These are phyloP conservation scores for Carabus problematicus DNA, from an alignment of 2,888 invertebrate species.

Conservation along the genomic window DNA sequence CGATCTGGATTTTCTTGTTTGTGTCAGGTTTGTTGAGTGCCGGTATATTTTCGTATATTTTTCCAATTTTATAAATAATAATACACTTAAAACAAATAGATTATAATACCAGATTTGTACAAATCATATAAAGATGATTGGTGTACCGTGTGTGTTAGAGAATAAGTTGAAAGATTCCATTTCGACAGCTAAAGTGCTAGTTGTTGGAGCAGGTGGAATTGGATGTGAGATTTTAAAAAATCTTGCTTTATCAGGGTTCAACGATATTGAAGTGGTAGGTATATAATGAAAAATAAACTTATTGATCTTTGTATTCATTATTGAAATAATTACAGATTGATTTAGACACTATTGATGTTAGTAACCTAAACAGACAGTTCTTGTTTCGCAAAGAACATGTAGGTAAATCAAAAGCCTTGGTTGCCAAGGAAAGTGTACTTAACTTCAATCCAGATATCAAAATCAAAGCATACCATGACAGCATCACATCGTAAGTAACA, in stretches of 20 bases:
- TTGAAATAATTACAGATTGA: slow-evolving; percentile 81
- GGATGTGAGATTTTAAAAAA: slow-evolving; percentile 99
- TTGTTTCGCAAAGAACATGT: slow-evolving; percentile 99
- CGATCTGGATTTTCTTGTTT: background rate
- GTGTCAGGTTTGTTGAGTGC: slow-evolving; percentile 18
- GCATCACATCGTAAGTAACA: slow-evolving; percentile 81
- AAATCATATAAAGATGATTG: slow-evolving; percentile 54
- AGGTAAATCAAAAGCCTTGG: slow-evolving; percentile 93
- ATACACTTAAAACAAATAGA: background rate
- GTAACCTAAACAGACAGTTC: slow-evolving; percentile 98
- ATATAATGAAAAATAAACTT: slow-evolving; percentile 17
- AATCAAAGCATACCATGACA: slow-evolving; percentile 91
- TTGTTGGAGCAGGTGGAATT: slow-evolving; percentile 98
- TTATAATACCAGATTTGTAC: background rate
- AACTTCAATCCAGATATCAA: slow-evolving; percentile 87
- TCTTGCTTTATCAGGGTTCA: slow-evolving; percentile 92
- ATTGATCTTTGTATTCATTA: slow-evolving; percentile 22
- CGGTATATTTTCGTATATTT: slow-evolving; percentile 27
- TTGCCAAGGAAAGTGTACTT: slow-evolving; percentile 88
- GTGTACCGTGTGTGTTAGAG: slow-evolving; percentile 71
- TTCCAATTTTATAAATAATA: slow-evolving; percentile 19
- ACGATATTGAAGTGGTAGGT: slow-evolving; percentile 92
- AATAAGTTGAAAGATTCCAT: slow-evolving; percentile 71
- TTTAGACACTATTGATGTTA: slow-evolving; percentile 98
- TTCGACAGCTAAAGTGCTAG: slow-evolving; percentile 75